These are phyloP conservation scores for Agelas oroides DNA, from an alignment of 37 sponge, comb jelly and placozoan genomes.

Conservation along the genomic window DNA sequence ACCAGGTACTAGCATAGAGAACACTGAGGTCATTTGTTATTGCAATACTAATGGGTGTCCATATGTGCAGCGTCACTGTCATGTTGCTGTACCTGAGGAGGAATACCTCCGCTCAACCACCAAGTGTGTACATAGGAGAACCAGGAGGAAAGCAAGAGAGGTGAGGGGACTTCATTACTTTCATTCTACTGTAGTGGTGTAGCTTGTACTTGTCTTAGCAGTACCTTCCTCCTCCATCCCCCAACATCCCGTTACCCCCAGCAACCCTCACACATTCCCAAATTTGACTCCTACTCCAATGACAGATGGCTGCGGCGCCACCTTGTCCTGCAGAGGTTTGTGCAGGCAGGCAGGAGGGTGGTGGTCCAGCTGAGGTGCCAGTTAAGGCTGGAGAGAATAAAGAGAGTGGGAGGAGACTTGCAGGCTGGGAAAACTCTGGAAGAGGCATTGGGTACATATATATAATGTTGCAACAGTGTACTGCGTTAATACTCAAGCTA, in stretches of 20 bases:
- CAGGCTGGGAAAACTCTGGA: slow-evolving; percentile 30
- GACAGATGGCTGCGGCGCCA: slow-evolving; percentile 69
- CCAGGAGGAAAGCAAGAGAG: slow-evolving; percentile 32
- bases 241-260: not conserved
- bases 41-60: too few relatives aligned
- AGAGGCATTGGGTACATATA: slow-evolving; percentile 5
- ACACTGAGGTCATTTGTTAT: too few relatives aligned
- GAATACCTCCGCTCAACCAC: slow-evolving; percentile 2
- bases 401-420: not conserved
- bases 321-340: slow-evolving; percentile 50
- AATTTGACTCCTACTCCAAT: slow-evolving; percentile 53
- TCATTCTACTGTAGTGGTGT: too few relatives aligned
- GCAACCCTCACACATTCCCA: slow-evolving; percentile 19
- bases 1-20: slow-evolving; percentile 23
- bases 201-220: too few relatives aligned
- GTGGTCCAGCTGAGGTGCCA: slow-evolving; percentile 37
- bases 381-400: slow-evolving; percentile 36
- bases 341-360: slow-evolving; percentile 82
- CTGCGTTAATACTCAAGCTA: too few relatives aligned
- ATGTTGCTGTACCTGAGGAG: not conserved
- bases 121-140: slow-evolving; percentile 27
- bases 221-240: not conserved
- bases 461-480: not conserved
- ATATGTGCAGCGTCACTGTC: slow-evolving; percentile 1
- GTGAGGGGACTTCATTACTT: slow-evolving; percentile 5